A percentile compares a stretch with the other conserved stretches of the same genome.
Conservation (phyloP, 2,797 vertebrate species). For the Taenioides sp. region DNA sequence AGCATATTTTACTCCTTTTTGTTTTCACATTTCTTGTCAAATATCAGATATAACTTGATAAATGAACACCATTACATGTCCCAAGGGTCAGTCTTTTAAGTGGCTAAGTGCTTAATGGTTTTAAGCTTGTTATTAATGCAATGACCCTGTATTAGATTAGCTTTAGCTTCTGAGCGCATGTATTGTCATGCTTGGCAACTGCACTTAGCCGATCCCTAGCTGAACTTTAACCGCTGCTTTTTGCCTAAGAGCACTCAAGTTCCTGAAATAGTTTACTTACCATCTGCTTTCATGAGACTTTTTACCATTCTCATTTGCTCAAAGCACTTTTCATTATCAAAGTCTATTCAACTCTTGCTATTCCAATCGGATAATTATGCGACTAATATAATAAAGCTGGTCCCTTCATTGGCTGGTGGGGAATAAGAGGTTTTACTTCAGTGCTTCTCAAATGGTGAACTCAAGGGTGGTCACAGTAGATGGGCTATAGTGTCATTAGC, state of each 20-base stretch:
- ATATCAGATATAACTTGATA: background rate
- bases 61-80: background rate
- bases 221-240: constrained; percentile 11
- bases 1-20: background rate
- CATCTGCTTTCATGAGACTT: constrained; percentile 10
- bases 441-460: constrained; percentile 20
- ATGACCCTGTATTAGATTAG: constrained; percentile 12
- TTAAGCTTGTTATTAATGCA: constrained; percentile 6
- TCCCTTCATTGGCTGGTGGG: constrained; percentile 17
- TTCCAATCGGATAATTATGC: constrained; percentile 11
- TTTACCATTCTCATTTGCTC: constrained; percentile 17
- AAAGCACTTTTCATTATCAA: constrained; percentile 10
- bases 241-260: constrained; percentile 17
- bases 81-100: background rate
- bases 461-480: constrained; percentile 6
- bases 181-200: background rate
- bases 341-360: constrained; percentile 13
- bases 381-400: constrained; percentile 11
- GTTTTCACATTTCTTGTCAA: background rate
- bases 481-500: constrained; percentile 15
- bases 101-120: background rate
- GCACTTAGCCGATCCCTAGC: constrained; percentile 1
- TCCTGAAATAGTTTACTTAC: constrained; percentile 12
- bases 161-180: constrained; percentile 6
- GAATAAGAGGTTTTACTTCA: constrained; percentile 5